Evolutionary conservation across 2,888 invertebrate species (phyloP), one percentile per base, ranked within the genome.

Genomic region (Dynastes hyllus): DNA sequence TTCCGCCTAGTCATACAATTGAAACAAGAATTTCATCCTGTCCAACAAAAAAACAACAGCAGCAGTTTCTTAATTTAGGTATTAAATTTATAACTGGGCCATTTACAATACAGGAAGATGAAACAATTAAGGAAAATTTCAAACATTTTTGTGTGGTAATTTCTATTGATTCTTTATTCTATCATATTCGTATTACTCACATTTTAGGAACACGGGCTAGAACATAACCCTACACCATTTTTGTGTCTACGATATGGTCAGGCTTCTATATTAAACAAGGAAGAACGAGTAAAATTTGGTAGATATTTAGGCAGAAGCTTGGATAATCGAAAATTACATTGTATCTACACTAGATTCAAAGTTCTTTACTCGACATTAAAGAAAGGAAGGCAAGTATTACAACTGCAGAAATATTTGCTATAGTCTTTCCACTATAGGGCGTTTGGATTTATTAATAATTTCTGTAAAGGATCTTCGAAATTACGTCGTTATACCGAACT

Each of bases 251-350:
- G 32, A 51, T 53, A 61, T 40, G 76, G 61, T 6, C 58, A 50
- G 2, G 5, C 3, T 22, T 32, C 16, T 29, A 45, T 79, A 32
- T 37, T 79, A 5, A 58, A 13, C 22, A 13, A 50, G 22, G 16
- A 16, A 53, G 37, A 79, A 51, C 40, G 70, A 37, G 1, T 63
- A 13, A 71, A 51, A n/a, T 79, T 79, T 66, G 76, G 32, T 4
- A 77, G 77, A 55, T 71, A 77, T 37, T 22, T 79, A n/a, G 79
- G 77, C 13, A 77, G 45, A 77, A 71, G 71, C 3, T 71, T 79
- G 53, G 65, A 63, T 0, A 61, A 77, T 37, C 67, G 79, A 22
- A 45, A 58, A 40, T 55, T 79, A n/a, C n/a, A 45, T 37, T 61
- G 76, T 13, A 77, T 79, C 13, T 77, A 77, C 53, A 70, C 50